Conservation (phyloP, 1,140 invertebrate species). For the Archivesica marissinica region DNA sequence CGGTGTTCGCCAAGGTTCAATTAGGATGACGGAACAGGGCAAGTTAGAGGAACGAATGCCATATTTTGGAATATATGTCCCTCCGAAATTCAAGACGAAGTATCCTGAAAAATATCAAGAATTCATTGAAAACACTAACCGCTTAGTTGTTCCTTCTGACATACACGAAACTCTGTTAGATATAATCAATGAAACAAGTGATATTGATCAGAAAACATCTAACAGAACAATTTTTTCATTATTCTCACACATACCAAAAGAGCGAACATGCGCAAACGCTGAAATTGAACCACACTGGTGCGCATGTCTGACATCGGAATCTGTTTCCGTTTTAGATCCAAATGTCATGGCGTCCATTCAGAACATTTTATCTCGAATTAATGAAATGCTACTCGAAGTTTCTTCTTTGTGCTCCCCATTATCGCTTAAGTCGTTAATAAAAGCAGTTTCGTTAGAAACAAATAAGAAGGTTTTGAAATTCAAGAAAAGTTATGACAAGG, state of each 20-base stretch:
- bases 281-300: constrained; percentile 98
- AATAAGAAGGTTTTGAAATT: constrained; percentile 89
- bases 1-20: constrained; percentile 93
- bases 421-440: constrained; percentile 53
- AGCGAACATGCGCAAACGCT: constrained; percentile 93
- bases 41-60: constrained; percentile 95
- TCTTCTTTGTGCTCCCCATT: constrained; percentile 82
- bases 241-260: constrained; percentile 86
- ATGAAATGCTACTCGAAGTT: constrained; percentile 87
- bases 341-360: constrained; percentile 77
- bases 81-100: constrained; percentile 88
- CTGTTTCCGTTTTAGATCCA: constrained; percentile 25
- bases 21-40: constrained; percentile 91
- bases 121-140: constrained; percentile 87
- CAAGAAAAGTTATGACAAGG: constrained; percentile 89
- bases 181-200: constrained; percentile 72
- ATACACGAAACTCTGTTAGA: constrained; percentile 83
- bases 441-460: constrained; percentile 88
- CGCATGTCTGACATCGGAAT: constrained; percentile 93
- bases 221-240: constrained; percentile 86
- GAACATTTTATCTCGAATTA: constrained; percentile 87
- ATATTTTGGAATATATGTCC: constrained; percentile 91
- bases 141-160: constrained; percentile 84
- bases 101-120: constrained; percentile 88
- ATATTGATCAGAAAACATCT: constrained; percentile 71